Percentiles rank a stretch among this genome's conserved stretches.
These are phyloP conservation scores for Apostichopus californicus DNA, from an alignment of 35 echinoderm and acorn worm species.

Conservation along the genomic window DNA sequence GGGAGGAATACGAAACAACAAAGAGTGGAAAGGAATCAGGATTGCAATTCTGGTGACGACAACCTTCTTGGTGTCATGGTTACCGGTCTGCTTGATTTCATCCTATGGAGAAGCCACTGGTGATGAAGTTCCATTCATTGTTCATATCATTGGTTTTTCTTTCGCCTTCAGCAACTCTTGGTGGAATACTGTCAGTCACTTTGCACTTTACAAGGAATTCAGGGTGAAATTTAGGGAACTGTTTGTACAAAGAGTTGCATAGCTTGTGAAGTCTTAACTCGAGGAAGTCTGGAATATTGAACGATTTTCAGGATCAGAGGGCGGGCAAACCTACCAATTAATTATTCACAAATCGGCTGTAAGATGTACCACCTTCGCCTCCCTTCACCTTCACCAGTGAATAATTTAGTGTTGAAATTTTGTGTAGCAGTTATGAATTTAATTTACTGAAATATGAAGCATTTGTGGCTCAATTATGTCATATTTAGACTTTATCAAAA, in stretches of 20 bases:
- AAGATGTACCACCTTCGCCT: too few species aligned
- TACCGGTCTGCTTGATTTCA: background rate
- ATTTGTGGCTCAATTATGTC: too few species aligned
- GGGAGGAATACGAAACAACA: background rate
- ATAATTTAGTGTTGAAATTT: too few species aligned
- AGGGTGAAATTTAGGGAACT: background rate
- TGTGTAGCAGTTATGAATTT: too few species aligned
- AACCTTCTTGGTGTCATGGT: background rate
- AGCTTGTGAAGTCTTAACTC: too few species aligned
- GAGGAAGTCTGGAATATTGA: too few species aligned
- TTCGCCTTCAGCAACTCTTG: background rate
- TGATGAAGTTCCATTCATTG: background rate
- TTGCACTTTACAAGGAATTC: conserved; percentile 31
- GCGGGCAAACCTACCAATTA: too few species aligned
- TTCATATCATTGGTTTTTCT: background rate
- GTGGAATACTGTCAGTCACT: background rate
- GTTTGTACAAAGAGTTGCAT: background rate
- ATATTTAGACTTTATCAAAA: too few species aligned
- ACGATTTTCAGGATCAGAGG: too few species aligned
- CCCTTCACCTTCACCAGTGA: too few species aligned
- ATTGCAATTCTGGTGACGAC: background rate
- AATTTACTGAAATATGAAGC: too few species aligned
- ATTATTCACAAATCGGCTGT: too few species aligned
- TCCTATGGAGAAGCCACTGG: background rate
- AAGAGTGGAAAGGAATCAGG: conserved; percentile 19